Percentiles rank a stretch among this genome's conserved stretches.
Evolutionary conservation across 2,888 invertebrate genomes (phyloP).

Genomic region (Bellardia bayeri): DNA sequence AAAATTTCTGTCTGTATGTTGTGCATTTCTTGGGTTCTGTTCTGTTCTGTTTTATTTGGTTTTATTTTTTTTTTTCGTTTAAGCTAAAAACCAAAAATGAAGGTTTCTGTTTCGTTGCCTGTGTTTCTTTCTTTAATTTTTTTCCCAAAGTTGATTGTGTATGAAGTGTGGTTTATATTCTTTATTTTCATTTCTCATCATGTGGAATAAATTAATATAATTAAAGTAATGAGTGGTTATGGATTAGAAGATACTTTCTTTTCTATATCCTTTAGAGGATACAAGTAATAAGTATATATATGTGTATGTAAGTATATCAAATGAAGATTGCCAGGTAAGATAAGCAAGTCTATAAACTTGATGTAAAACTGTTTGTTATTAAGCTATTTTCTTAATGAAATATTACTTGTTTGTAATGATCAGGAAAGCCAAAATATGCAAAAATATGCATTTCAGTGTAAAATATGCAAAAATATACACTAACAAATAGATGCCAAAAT

Average conservation of each 20-base stretch:
- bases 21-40: constrained; percentile 53
- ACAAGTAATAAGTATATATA: too few species aligned
- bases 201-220: constrained; percentile 73
- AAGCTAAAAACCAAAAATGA: constrained; percentile 68
- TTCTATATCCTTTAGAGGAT: constrained; percentile 16
- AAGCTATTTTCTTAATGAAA: too few species aligned
- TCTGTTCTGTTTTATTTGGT: background rate
- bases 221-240: constrained; percentile 69
- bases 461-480: too few species aligned
- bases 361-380: too few species aligned
- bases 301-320: background rate
- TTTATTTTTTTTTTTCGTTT: constrained; percentile 17
- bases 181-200: constrained; percentile 63
- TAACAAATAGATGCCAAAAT: too few species aligned
- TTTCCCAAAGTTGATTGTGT: constrained; percentile 62
- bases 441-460: too few species aligned
- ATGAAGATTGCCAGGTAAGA: background rate
- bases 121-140: background rate
- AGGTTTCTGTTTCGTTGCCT: constrained; percentile 58
- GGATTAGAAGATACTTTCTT: constrained; percentile 54
- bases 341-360: background rate
- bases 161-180: constrained; percentile 69
- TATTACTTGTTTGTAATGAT: too few species aligned
- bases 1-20: constrained; percentile 51
- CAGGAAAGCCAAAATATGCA: too few species aligned